Evolutionary conservation across 2,113 vertebrate genomes (phyloP).

Genomic region (Corythaeola cristata): DNA sequence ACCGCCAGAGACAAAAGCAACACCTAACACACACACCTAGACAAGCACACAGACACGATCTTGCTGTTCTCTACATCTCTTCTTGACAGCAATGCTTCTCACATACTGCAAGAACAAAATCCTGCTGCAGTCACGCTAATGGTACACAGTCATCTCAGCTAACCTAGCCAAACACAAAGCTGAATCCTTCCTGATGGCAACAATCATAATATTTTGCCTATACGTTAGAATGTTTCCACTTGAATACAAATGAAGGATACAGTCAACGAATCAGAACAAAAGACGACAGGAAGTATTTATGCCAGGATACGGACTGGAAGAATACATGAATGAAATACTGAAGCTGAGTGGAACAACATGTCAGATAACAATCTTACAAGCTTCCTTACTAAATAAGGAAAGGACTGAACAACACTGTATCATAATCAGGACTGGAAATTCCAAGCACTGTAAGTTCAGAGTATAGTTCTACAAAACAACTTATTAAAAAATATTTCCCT

Average conservation of each 20-base stretch:
- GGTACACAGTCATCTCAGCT: not conserved
- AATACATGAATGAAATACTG: not conserved
- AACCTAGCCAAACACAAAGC: not conserved
- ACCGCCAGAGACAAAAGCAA: not conserved
- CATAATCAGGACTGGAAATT: not conserved
- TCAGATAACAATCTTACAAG: not conserved
- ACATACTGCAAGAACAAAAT: not conserved
- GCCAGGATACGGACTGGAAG: not conserved
- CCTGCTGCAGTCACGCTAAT: not conserved
- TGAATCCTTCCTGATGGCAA: not conserved
- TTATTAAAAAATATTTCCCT: conserved; percentile 12
- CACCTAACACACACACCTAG: not conserved
- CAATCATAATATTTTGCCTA: not conserved
- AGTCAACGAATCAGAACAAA: not conserved
- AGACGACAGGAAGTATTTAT: not conserved
- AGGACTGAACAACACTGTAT: not conserved
- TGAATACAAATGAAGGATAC: not conserved
- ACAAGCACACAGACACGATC: not conserved
- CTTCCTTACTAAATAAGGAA: conserved; percentile 12
- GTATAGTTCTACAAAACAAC: not conserved
- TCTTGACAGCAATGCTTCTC: not conserved
- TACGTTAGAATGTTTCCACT: not conserved
- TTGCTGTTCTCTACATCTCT: not conserved
- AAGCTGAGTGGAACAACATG: not conserved
- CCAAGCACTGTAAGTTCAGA: not conserved